Evolutionary conservation across 2,113 vertebrate species (phyloP).

Genomic region (Thinocorus orbignyianus): DNA sequence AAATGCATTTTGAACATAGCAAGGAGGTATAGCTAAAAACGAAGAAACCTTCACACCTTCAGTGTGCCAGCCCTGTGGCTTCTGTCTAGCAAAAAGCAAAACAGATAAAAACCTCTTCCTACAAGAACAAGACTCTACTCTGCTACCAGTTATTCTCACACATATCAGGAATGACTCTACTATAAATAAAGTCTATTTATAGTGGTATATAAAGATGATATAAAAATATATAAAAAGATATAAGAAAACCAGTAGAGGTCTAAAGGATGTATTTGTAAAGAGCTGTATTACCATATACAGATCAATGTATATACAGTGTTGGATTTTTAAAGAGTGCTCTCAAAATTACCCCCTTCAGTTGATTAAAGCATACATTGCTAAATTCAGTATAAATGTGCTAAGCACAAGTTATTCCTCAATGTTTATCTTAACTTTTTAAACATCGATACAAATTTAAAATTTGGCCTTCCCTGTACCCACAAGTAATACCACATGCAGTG

Average conservation of each 20-base stretch:
- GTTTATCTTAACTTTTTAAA: not conserved
- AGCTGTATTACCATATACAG: not conserved
- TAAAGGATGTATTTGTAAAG: not conserved
- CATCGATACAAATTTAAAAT: not conserved
- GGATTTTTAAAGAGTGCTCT: not conserved
- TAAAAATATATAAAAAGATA: not conserved
- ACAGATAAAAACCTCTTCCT: not conserved
- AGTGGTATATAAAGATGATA: not conserved
- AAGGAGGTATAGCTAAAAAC: not conserved
- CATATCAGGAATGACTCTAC: not conserved
- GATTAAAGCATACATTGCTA: not conserved
- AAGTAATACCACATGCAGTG: not conserved
- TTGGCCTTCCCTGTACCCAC: not conserved
- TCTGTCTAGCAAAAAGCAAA: not conserved
- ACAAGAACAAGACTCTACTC: not conserved
- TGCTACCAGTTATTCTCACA: not conserved
- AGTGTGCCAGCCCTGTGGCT: not conserved
- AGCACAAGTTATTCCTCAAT: not conserved
- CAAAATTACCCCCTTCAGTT: not conserved
- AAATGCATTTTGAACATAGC: not conserved
- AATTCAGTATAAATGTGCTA: not conserved
- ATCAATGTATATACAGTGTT: rapidly evolving
- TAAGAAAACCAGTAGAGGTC: not conserved
- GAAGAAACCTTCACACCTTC: not conserved
- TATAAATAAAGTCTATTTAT: not conserved